Evolutionary conservation across 2,797 vertebrate species (phyloP), one percentile per base, ranked within the genome.

Genomic region (Caiman crocodilus): DNA sequence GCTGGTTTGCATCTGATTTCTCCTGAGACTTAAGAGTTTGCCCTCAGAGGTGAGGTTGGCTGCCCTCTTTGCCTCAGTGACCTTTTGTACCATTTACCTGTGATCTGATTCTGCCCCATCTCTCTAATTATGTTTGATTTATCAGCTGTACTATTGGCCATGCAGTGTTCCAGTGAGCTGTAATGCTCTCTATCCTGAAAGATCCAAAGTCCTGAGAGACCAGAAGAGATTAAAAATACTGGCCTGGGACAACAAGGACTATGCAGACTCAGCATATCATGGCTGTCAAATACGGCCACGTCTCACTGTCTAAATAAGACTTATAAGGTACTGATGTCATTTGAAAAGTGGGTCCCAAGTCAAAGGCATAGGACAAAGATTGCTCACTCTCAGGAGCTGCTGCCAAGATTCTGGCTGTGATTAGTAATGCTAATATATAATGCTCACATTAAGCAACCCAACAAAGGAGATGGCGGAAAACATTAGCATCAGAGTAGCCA

Each of bases 271-370:
- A 95, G 84, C 69, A 86, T 87, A 89, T 93, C 95, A 90, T 87
- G 89, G 93, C 87, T 94, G 94, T 94, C 95, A 95, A 92, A 95
- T 94, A 94, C 94, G 94, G 91, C 83, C 94, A 79, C 61, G 81
- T 94, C 95, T 95, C 96, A 96, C 96, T 96, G 93, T 87, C 92
- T 92, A 96, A 96, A 95, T 96, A 94, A 96, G 95, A 96, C 95
- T 94, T 90, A 90, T 82, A 95, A 88, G 91, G 93, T 92, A 95
- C 89, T 88, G 85, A 87, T 97, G 94, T 95, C 85, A 94, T 97
- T 93, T 96, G 85, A 95, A 96, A 96, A 94, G 94, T 90, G 96
- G 95, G 95, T 96, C 92, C 91, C 76, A 94, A 94, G 93, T 95
- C 87, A 96, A 96, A 96, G 92, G 92, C 93, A 95, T 6, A 96